Base-by-base conservation (phyloP, 2,888 invertebrate species). In the Polylopha cassiicola region DNA sequence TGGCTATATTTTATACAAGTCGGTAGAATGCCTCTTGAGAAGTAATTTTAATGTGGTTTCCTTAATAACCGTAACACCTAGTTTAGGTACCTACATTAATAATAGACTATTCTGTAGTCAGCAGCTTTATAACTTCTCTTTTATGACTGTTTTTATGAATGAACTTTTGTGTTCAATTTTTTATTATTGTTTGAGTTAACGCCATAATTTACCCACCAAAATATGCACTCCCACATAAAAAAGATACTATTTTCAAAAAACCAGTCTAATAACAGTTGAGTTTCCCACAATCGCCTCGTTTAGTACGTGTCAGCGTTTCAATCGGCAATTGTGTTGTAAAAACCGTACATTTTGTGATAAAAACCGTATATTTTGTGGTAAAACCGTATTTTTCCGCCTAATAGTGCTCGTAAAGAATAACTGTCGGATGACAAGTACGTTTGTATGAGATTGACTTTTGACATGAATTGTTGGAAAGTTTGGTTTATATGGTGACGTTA, bases 391-490 rank as follows among this genome's bases (percentile, higher is more conserved):
- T 50, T 52, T 52, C 46, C 43, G 45, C 47, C 47, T 31, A 50
- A 52, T 51, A 51, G 53, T 47, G 36, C 31, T 49, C 43, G 39
- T 39, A 52, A 50, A 50, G 43, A 61, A 59, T 60, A 58, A 51
- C 39, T 49, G 21, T 39, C 44, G 56, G 56, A 62, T 58, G 60
- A 54, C 61, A 51, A 49, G 66, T 61, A 47, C 55, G 52, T 53
- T 56, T 54, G 50, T 38, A 68, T 65, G 66, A 61, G 57, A 39
- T 46, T 58, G 59, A 55, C 64, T 44, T 61, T 46, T 65, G 63
- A 69, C 63, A 55, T 53, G 23, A 32, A 16, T 36, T 47, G 39
- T 6, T 9, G 28, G 20, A 44, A 23, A 43, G 13, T 31, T 4
- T 4, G 47, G 58, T 23, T 60, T 53, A 68, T 57, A 70, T 65